Evolutionary conservation across 2,888 invertebrate genomes (phyloP).

Genomic region (Danaus chrysippus): DNA sequence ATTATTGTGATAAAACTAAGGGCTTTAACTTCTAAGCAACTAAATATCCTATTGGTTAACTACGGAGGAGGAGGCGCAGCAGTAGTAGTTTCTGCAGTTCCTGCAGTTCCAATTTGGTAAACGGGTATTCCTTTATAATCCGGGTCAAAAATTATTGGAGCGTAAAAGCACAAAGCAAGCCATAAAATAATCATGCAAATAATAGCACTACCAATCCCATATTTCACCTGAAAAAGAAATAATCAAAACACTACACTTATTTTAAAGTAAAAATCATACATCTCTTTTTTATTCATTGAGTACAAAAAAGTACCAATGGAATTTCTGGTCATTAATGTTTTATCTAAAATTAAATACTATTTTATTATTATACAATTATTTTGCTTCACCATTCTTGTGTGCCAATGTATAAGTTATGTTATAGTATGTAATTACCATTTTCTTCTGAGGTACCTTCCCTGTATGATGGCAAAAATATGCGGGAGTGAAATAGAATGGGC

Average conservation of each 20-base stretch:
- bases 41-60: too few relatives aligned
- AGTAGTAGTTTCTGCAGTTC: too few relatives aligned
- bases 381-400: too few relatives aligned
- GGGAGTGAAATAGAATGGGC: constrained; percentile 53
- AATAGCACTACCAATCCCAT: constrained; percentile 38
- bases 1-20: too few relatives aligned
- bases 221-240: constrained; percentile 41
- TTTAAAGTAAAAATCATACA: background rate
- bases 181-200: constrained; percentile 42
- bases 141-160: constrained; percentile 38
- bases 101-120: constrained; percentile 1
- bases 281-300: too few relatives aligned
- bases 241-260: background rate
- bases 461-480: constrained; percentile 49
- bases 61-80: too few relatives aligned
- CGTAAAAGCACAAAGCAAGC: constrained; percentile 37
- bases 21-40: too few relatives aligned
- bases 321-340: too few relatives aligned
- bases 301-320: too few relatives aligned
- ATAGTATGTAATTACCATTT: constrained; percentile 46
- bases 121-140: constrained; percentile 29
- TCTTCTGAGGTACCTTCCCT: constrained; percentile 48
- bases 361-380: too few relatives aligned
- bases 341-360: too few relatives aligned
- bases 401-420: too few relatives aligned